A percentile compares a stretch with the other conserved stretches of the same genome.
Conservation (phyloP, 2,888 invertebrate genomes). For the Oscheius sp. region DNA sequence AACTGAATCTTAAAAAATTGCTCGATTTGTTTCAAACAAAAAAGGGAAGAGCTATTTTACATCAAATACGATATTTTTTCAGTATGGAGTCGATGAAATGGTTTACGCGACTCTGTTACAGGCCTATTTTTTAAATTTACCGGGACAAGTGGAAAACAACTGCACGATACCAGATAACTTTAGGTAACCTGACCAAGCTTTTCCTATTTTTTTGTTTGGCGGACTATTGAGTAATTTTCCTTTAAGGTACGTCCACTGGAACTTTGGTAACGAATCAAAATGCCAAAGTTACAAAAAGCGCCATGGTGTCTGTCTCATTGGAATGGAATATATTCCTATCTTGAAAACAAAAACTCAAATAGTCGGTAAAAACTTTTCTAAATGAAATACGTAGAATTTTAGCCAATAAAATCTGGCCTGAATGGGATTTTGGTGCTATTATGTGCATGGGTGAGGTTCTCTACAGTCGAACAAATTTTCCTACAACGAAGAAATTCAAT, state of each 20-base stretch:
- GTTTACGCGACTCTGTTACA: neutral
- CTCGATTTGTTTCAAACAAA: constrained; percentile 1
- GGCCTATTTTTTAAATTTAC: constrained; percentile 12
- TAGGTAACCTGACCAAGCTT: neutral
- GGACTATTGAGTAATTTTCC: neutral
- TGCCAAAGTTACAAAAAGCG: constrained; percentile 20
- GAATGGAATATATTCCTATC: constrained; percentile 21
- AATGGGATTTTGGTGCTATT: constrained; percentile 27
- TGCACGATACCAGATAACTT: constrained; percentile 1
- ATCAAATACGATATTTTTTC: constrained; percentile 8
- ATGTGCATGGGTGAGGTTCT: constrained; percentile 32
- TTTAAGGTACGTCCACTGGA: constrained; percentile 32
- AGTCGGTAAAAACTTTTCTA: neutral
- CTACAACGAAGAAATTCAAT: neutral
- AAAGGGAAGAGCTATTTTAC: neutral
- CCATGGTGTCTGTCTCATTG: constrained; percentile 24
- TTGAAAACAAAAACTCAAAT: neutral
- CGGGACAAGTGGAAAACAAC: constrained; percentile 24
- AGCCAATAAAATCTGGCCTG: constrained; percentile 36
- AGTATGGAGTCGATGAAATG: constrained; percentile 34
- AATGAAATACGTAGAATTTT: neutral
- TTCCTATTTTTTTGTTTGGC: neutral
- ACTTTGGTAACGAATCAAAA: neutral
- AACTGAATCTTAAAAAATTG: constrained; percentile 4
- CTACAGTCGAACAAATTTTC: constrained; percentile 8